Conservation (phyloP, 2,113 vertebrate species). For the Sebastes schlegelii region DNA sequence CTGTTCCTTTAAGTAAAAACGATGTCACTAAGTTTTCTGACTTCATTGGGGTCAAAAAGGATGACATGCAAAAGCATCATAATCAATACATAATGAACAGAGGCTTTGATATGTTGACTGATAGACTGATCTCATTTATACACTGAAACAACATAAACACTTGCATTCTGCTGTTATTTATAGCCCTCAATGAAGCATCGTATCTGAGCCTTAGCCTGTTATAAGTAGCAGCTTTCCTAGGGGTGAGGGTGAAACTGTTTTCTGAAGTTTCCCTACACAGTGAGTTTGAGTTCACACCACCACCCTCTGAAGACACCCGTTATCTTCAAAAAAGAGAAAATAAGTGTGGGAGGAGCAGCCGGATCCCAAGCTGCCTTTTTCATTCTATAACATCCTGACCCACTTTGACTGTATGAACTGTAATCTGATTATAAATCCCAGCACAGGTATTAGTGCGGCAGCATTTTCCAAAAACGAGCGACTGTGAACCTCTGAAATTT, state of each 20-base stretch:
- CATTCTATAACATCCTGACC: slow-evolving; percentile 49
- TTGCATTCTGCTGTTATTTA: background rate
- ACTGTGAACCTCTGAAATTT: slow-evolving; percentile 38
- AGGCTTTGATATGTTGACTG: background rate
- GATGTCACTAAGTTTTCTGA: background rate
- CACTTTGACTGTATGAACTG: slow-evolving; percentile 41
- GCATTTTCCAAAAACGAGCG: slow-evolving; percentile 14
- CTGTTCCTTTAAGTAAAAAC: background rate
- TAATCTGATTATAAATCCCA: slow-evolving; percentile 56
- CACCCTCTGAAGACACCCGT: background rate
- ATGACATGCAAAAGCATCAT: background rate
- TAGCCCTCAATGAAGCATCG: background rate
- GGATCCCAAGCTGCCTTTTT: slow-evolving; percentile 31
- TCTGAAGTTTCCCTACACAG: background rate
- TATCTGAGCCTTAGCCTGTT: background rate
- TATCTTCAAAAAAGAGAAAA: slow-evolving; percentile 15
- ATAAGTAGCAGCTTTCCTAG: background rate
- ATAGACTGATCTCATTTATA: background rate
- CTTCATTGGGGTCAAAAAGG: background rate
- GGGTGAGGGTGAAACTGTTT: slow-evolving; percentile 1
- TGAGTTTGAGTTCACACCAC: slow-evolving; percentile 29
- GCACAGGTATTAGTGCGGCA: slow-evolving; percentile 39
- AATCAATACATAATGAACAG: background rate
- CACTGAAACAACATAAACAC: background rate
- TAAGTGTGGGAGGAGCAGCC: slow-evolving; percentile 32